A percentile compares a stretch with the other conserved stretches of the same genome.
These are phyloP conservation scores for Lithophane leautieri DNA, from an alignment of 2,888 invertebrate species.

Conservation along the genomic window DNA sequence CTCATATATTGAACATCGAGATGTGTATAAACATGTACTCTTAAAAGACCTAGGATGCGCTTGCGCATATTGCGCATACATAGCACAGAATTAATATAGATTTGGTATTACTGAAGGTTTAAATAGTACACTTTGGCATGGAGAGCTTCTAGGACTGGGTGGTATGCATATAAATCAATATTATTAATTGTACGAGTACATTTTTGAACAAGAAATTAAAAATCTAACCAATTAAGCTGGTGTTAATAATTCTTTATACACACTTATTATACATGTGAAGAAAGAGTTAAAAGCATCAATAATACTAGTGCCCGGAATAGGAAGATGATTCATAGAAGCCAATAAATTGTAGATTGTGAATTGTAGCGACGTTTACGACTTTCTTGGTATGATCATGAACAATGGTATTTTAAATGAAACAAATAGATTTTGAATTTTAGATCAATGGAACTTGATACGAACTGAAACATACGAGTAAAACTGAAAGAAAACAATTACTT, in stretches of 20 bases:
- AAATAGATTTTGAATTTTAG: background rate
- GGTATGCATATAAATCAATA: background rate
- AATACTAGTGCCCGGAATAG: conserved; percentile 5
- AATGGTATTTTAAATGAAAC: conserved; percentile 24
- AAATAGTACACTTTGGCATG: conserved; percentile 2
- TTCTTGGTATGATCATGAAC: conserved; percentile 42
- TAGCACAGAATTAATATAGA: conserved; percentile 20
- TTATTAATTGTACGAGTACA: background rate
- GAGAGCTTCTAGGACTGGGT: background rate
- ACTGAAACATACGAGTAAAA: background rate
- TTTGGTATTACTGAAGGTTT: conserved; percentile 5
- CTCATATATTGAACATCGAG: background rate
- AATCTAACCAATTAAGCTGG: background rate
- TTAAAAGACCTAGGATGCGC: conserved; percentile 4
- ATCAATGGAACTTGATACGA: conserved; percentile 19
- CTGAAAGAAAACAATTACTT: background rate
- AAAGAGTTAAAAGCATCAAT: conserved; percentile 4
- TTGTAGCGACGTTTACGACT: conserved; percentile 19
- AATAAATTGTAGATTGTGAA: conserved; percentile 15
- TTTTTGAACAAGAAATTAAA: background rate
- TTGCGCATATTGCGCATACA: conserved; percentile 27
- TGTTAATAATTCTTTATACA: conserved; percentile 2
- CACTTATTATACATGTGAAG: background rate
- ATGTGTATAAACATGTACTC: background rate
- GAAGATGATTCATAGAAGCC: conserved; percentile 28